Base-by-base conservation (phyloP, 2,113 vertebrate species). In the Glareola pratincola region DNA sequence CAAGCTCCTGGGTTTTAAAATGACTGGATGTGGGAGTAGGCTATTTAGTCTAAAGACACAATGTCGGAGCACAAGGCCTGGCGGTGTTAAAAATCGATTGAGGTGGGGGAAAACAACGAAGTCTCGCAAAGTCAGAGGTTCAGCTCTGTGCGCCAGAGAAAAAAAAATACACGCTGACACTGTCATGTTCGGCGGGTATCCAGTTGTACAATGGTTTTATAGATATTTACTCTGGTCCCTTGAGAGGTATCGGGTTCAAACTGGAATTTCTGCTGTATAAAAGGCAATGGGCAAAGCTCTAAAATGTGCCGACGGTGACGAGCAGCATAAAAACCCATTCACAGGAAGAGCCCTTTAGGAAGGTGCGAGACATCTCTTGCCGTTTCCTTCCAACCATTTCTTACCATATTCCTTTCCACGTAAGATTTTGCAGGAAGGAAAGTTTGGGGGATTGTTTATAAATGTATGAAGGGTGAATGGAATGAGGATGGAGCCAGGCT, bases 301-400 rank as follows among this genome's bases (percentile, higher is more conserved):
- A 20, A 47, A 47, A 53, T n/a, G 39, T 23, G 41, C 32, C 37
- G 29, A 37, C 0, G 2, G 32, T 22, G 26, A 66, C 3, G 8
- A 84, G 53, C 30, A 43, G 66, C 64, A 12, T 24, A 57, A 67
- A 36, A 48, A 24, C 14, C 24, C 60, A 29, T 43, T 43, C n/a
- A 12, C 9, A 53, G 64, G 7, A 12, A 48, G 21, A 50, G 41
- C 23, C 16, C 30, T 63, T 57, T 26, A 43, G 2, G 17, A 54
- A 72, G 18, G 15, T 7, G 3, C 12, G 62, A 51, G 14, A 2
- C 4, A 5, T 24, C 36, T 45, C 53, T 64, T 53, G 8, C 32
- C 1, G 0, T 29, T 43, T 32, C 32, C 39, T 56, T 39, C 32
- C 4, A 13, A 24, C 19, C 17, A 3, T 37, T 34, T 50, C 19